These are phyloP conservation scores for Dendrolimus pini DNA, from an alignment of 2,888 invertebrate species.

Conservation along the genomic window DNA sequence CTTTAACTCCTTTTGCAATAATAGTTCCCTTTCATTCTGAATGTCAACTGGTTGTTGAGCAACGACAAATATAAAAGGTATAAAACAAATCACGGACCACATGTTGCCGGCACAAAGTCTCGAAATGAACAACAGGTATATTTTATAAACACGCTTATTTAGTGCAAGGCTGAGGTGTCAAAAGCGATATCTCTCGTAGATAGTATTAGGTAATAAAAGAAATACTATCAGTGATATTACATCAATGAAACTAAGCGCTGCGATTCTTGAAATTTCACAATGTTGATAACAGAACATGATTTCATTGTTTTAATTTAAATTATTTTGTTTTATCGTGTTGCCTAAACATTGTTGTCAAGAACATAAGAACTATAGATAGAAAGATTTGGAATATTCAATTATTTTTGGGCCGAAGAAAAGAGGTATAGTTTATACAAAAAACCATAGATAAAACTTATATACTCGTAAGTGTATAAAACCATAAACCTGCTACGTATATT, in stretches of 20 bases:
- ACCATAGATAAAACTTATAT: no score
- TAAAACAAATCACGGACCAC: slow-evolving; percentile 19
- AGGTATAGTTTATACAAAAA: no score
- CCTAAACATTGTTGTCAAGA: no score
- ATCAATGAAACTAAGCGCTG: neutral
- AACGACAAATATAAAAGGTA: neutral
- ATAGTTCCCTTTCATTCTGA: slow-evolving; percentile 39
- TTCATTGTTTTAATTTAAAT: neutral
- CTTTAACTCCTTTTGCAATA: slow-evolving; percentile 65
- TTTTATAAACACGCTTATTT: slow-evolving; percentile 3
- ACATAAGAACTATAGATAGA: no score
- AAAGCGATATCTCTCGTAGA: slow-evolving; percentile 16
- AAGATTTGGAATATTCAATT: no score
- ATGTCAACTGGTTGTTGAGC: neutral
- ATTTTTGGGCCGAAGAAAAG: no score
- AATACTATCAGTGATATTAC: slow-evolving; percentile 4
- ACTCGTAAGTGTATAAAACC: no score
- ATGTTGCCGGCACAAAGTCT: slow-evolving; percentile 18
- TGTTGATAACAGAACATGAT: neutral
- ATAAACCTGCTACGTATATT: no score
- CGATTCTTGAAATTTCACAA: neutral
- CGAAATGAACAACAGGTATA: neutral
- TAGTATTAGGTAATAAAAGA: slow-evolving; percentile 5
- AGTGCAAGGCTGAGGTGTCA: slow-evolving; percentile 21
- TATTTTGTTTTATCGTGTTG: neutral